Base-by-base conservation (phyloP, 1,140 invertebrate species). In the Rhopalosiphum padi region DNA sequence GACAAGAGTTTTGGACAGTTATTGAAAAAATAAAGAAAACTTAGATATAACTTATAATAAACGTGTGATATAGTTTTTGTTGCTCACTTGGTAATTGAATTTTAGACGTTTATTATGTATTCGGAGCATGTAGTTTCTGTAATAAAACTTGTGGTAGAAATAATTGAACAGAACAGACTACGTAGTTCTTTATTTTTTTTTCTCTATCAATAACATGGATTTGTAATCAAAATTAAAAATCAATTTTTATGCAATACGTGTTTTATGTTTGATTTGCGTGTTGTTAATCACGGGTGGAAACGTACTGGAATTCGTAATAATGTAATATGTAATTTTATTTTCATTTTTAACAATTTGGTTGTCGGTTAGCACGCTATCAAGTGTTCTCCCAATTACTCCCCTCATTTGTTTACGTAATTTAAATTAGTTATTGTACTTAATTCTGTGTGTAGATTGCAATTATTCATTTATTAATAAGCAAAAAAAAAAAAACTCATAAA, bases 71-170 rank as follows among this genome's bases (percentile, higher is more conserved):
- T 77, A 22, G 60, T 91, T 91, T 91, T 82, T 82, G 60, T 77
- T 77, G 68, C 88, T 82, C 55, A 48, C 68, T 91, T 22, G 43
- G 30, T 91, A 91, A 91, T 91, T 77, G 25, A 48, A 91, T 91
- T 91, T 82, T 91, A 77, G 55, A 91, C 30, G 11, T 41, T 68
- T 48, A 91, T 48, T 91, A 82, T 91, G 41, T 82, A 91, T 91
- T 91, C 68, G 68, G 25, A 43, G 35, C 88, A 60, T 90, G 88
- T 60, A 43, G n/a, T 15, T 11, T 22, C 46, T 53, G 22, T 53
- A 53, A 89, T 37, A 37, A 89, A 89, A 53, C 48, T 89, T 55
- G 51, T 37, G 87, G n/a, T 55, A 37, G 51, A 55, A 89, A 89
- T 37, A 55, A 89, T 53, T 55, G 35, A 89, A 55, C 21, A 30